phyloP scores from a whole-genome alignment of 2,113 vertebrate species.

The Cynopterus brachyotis region DNA sequence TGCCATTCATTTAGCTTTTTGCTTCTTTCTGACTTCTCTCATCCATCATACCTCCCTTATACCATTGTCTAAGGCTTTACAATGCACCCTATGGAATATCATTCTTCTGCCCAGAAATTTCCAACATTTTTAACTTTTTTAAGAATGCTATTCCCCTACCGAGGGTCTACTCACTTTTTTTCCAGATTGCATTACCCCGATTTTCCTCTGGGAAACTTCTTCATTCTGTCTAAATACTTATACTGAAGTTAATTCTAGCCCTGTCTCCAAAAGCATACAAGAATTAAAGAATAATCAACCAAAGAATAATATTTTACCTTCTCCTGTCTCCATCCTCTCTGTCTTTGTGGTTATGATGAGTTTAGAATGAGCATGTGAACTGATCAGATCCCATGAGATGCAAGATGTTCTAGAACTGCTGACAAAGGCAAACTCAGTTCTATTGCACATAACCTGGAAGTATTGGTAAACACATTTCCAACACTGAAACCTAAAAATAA shows the following conservation, averaged over 20 bases:
- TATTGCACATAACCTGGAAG: not conserved
- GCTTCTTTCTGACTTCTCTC: not conserved
- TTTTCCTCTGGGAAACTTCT: slow-evolving; percentile 37
- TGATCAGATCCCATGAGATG: not conserved
- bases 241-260: not conserved
- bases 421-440: not conserved
- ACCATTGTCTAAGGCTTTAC: not conserved
- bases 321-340: not conserved
- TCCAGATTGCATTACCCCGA: not conserved
- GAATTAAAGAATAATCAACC: not conserved
- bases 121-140: not conserved
- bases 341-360: not conserved
- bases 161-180: not conserved
- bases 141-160: not conserved
- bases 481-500: not conserved
- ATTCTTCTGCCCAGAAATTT: slow-evolving; percentile 1
- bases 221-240: not conserved
- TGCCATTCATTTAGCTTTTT: not conserved
- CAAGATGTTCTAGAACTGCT: not conserved
- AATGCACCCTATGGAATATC: not conserved
- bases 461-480: not conserved
- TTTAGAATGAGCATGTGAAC: not conserved
- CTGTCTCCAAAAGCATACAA: not conserved
- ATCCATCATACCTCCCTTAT: not conserved
- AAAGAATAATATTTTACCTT: not conserved